phyloP scores from a whole-genome alignment of 1,140 invertebrate genomes.

The Diorhabda carinulata region DNA sequence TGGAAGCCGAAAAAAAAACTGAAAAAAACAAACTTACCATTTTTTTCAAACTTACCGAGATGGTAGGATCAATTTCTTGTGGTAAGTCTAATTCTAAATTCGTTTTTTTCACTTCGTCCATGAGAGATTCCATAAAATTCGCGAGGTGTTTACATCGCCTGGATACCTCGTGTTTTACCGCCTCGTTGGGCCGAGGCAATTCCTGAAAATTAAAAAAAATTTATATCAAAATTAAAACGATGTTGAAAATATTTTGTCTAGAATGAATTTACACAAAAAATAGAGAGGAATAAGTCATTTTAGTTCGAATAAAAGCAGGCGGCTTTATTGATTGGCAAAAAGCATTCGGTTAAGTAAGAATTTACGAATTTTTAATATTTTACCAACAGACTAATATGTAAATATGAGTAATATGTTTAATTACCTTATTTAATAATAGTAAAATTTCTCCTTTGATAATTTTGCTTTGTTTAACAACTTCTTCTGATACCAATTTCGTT shows the following conservation, averaged over 20 bases:
- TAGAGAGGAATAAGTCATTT: too few species aligned
- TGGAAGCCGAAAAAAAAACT: too few species aligned
- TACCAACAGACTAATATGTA: too few species aligned
- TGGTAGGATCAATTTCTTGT: slow-evolving; percentile 52
- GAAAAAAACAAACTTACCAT: slow-evolving; percentile 24
- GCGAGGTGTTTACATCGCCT: slow-evolving; percentile 69
- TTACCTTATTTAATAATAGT: slow-evolving; percentile 63
- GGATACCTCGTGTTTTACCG: slow-evolving; percentile 58
- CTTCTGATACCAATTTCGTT: slow-evolving; percentile 50
- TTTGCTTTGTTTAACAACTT: slow-evolving; percentile 58
- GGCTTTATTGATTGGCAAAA: too few species aligned
- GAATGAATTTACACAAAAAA: not conserved
- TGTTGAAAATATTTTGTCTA: slow-evolving; percentile 6
- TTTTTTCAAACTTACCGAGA: slow-evolving; percentile 52
- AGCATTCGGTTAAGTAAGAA: too few species aligned
- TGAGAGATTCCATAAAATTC: slow-evolving; percentile 69
- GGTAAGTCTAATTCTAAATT: slow-evolving; percentile 56
- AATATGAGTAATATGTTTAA: too few species aligned
- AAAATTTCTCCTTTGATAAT: slow-evolving; percentile 66
- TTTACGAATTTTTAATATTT: too few species aligned
- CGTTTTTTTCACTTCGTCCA: slow-evolving; percentile 58
- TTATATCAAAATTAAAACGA: not conserved
- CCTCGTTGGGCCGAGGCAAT: slow-evolving; percentile 55
- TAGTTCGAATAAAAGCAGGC: too few species aligned
- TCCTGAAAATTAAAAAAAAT: slow-evolving; percentile 43